Evolutionary conservation across 2,113 vertebrate genomes (phyloP).

Genomic region (Nesoenas mayeri): DNA sequence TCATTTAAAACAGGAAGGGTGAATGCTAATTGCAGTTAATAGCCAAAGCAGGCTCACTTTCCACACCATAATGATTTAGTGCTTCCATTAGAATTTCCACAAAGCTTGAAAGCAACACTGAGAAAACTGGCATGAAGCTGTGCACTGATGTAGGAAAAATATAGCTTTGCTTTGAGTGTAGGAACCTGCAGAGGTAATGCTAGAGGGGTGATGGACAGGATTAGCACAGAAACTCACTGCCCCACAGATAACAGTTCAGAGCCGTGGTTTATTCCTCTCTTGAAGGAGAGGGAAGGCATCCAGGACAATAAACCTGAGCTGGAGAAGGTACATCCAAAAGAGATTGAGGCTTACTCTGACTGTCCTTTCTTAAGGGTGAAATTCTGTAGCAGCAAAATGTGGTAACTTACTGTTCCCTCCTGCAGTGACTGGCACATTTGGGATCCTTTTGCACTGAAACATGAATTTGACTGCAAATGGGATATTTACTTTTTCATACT

Average conservation of each 20-base stretch:
- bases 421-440: neutral
- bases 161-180: neutral
- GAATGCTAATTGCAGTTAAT: neutral
- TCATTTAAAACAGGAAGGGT: neutral
- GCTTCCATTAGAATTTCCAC: slow-evolving; percentile 6
- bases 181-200: neutral
- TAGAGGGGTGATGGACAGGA: neutral
- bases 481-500: neutral
- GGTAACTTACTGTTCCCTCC: neutral
- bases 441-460: neutral
- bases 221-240: neutral
- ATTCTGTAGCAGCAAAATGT: neutral
- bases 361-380: neutral
- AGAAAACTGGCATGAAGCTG: neutral
- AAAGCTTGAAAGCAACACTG: neutral
- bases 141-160: neutral
- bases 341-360: neutral
- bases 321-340: neutral
- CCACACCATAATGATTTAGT: neutral
- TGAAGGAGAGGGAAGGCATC: neutral
- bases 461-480: neutral
- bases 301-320: neutral
- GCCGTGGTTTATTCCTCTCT: neutral
- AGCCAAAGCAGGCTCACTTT: neutral
- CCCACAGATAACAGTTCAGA: neutral